phyloP scores from a whole-genome alignment of 1,140 invertebrate genomes.

The Goniozus legneri region DNA sequence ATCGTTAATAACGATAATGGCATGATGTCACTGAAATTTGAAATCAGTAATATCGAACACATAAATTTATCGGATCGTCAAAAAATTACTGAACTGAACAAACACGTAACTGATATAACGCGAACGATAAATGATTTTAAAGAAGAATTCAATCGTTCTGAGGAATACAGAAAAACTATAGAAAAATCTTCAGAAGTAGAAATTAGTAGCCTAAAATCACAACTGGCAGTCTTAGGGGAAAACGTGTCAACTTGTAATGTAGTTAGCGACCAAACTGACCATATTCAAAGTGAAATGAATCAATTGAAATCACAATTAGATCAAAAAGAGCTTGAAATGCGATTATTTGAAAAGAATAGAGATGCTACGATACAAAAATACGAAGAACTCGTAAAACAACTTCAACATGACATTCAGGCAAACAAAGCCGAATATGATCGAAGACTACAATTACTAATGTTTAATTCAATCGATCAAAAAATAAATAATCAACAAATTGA shows the following conservation, averaged over 20 bases:
- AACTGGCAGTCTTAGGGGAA: slow-evolving; percentile 27
- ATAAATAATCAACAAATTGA: background rate
- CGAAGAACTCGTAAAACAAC: slow-evolving; percentile 19
- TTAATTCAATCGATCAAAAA: background rate
- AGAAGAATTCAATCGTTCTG: slow-evolving; percentile 22
- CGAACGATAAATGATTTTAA: slow-evolving; percentile 24
- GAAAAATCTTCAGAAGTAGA: slow-evolving; percentile 25
- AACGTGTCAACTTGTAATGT: slow-evolving; percentile 26
- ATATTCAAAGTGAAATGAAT: slow-evolving; percentile 23
- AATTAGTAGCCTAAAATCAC: slow-evolving; percentile 25
- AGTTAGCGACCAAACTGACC: slow-evolving; percentile 21
- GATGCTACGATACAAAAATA: slow-evolving; percentile 32
- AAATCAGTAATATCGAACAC: slow-evolving; percentile 17
- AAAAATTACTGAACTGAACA: slow-evolving; percentile 21
- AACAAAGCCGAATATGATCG: background rate
- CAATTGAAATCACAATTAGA: slow-evolving; percentile 27
- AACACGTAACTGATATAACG: slow-evolving; percentile 23
- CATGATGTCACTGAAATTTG: slow-evolving; percentile 21
- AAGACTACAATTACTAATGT: background rate
- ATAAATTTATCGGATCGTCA: slow-evolving; percentile 27
- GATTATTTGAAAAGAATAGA: slow-evolving; percentile 26
- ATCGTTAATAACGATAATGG: slow-evolving; percentile 30
- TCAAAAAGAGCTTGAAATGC: slow-evolving; percentile 29
- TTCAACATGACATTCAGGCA: slow-evolving; percentile 21
- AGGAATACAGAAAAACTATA: slow-evolving; percentile 25